Conservation (phyloP, 2,797 vertebrate genomes). For the Kryptopterus vitreolus region DNA sequence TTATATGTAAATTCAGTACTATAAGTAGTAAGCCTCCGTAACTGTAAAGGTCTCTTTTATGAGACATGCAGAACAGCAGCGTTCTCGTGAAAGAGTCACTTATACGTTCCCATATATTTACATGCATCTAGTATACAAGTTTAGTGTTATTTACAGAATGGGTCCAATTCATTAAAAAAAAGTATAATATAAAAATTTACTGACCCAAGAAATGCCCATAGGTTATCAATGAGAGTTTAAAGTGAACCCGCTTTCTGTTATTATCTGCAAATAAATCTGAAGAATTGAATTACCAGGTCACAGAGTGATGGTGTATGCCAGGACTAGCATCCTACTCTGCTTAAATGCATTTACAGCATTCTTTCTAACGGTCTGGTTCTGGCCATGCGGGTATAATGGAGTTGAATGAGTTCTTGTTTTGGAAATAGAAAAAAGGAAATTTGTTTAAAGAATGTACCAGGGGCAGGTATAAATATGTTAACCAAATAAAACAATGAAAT, state of each 20-base stretch:
- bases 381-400: not conserved
- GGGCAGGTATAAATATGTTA: not conserved
- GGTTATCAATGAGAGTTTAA: not conserved
- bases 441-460: not conserved
- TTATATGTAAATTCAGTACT: not conserved
- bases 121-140: too few species aligned
- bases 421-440: not conserved
- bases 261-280: not conserved
- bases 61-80: not conserved
- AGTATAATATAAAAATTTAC: not conserved
- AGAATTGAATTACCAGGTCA: not conserved
- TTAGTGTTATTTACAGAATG: not conserved
- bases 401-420: not conserved
- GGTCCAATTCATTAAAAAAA: not conserved
- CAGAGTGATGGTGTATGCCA: not conserved
- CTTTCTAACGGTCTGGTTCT: not conserved
- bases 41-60: not conserved
- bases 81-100: not conserved
- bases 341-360: not conserved
- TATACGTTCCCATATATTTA: too few species aligned
- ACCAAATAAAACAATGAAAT: not conserved
- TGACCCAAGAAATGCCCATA: not conserved
- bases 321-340: not conserved
- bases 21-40: not conserved
- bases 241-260: not conserved